Evolutionary conservation across 1,140 invertebrate species (phyloP), one percentile per base, ranked within the genome.

Genomic region (Venturia canescens): DNA sequence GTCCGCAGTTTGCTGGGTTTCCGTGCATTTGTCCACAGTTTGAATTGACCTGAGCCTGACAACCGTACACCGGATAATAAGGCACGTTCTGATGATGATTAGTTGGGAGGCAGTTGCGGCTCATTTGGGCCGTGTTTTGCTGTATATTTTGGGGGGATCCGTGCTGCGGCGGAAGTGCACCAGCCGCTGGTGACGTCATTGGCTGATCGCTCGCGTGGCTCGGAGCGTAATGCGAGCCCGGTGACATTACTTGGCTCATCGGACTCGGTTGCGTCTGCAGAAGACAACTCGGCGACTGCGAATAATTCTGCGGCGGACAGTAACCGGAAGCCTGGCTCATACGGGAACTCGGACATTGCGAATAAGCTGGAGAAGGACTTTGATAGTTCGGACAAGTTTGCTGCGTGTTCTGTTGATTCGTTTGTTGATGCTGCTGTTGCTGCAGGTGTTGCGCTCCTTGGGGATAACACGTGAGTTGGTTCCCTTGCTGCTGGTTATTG

Each of bases 181-280:
- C 94, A 9, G 94, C 93, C 6, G 94, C 93, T 7, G 94, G 94
- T 6, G 93, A 94, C 0, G 92, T 91, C 83, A 94, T 86, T 15
- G 93, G 93, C 80, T 94, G 93, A 79, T 93, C 92, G 75, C 86
- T 92, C 1, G 87, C 79, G 31, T 91, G 88, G 81, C 85, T 87
- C 9, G 89, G 83, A 0, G 88, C 83, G 34, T 90, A 91, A 34
- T 91, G 89, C 4, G 89, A 90, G 21, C 87, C 88, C 0, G 91
- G 90, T 23, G 89, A 91, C 89, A 90, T 89, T 0, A 89, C 88
- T 69, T 31, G 27, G 7, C 88, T 87, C 0, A 84, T 84, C 3
- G 91, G 90, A 69, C 88, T 90, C 0, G 83, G 81, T 0, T 85
- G 86, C 15, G 90, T 86, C 78, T 90, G 90, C 16, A 90, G 79